Base-by-base conservation (phyloP, 2,113 vertebrate species). In the Brachyhypopomus gauderio region DNA sequence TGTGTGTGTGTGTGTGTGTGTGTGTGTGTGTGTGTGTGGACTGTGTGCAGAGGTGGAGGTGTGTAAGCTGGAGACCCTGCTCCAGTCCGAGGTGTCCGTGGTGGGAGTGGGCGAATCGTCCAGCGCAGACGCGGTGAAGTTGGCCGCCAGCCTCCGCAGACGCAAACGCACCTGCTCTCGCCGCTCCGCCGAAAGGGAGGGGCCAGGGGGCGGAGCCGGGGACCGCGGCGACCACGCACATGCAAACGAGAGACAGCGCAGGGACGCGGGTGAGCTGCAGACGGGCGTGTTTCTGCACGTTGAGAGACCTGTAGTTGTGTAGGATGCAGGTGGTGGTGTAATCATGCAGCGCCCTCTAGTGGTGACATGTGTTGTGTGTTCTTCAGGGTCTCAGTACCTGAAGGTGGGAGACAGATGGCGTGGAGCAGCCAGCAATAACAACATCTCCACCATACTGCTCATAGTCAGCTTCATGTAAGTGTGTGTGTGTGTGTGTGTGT, bases 381-480 rank as follows among this genome's bases (percentile, higher is more conserved):
- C 8, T 48, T 78, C 63, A 94, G 93, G 88, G 56, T 83, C 80
- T 59, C 87, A 84, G 48, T 93, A 88, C 59, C 64, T 91, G 73
- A 93, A 91, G 74, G 83, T 90, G 55, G 89, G 90, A 23, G 90
- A 92, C 5, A 88, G 86, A 4, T 86, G 89, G 0, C 87, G 87
- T 0, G 82, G 87, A 4, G 90, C 92, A 73, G 90, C 90, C 66
- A 79, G 76, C 8, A 90, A 69, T 20, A 76, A 74, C 86, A 90
- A 90, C 78, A 89, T 96, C 87, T 94, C 95, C 82, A 93, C 90
- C 0, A 91, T 95, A 80, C 93, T 97, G 78, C 93, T 96, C 79
- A 93, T 97, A 80, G 94, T 97, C 92, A 97, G 95, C 87, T 89
- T 96, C 80, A 95, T 97, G 96, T 96, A 88, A 95, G 95, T 64